Evolutionary conservation across 2,113 vertebrate species (phyloP).

Genomic region (Podiceps cristatus): DNA sequence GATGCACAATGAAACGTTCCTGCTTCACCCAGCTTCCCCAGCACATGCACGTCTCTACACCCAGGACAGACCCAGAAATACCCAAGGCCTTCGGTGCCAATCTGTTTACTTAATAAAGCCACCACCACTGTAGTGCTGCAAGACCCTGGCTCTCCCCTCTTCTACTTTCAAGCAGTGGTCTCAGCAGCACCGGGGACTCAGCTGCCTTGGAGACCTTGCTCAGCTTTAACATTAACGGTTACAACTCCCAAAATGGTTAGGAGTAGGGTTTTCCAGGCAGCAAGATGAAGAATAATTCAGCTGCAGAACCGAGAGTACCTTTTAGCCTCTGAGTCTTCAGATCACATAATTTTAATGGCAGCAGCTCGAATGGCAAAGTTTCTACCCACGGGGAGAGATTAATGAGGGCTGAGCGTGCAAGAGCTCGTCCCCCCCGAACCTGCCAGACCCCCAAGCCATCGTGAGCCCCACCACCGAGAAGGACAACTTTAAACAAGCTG

Average conservation of each 20-base stretch:
- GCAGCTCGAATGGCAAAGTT: neutral
- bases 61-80: neutral
- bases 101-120: neutral
- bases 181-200: neutral
- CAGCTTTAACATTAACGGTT: neutral
- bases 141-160: neutral
- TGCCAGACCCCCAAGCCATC: neutral
- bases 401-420: accelerated
- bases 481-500: neutral
- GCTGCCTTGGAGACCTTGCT: neutral
- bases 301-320: neutral
- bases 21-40: neutral
- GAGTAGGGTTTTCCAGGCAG: neutral
- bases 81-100: accelerated
- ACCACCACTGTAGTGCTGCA: neutral
- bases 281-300: neutral
- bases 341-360: neutral
- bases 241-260: neutral
- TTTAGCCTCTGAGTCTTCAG: neutral
- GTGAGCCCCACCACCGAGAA: accelerated
- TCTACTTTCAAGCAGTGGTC: accelerated
- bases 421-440: neutral
- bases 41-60: accelerated
- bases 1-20: neutral
- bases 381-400: neutral